These are phyloP conservation scores for Sigmodon hispidus DNA, from an alignment of 2,113 vertebrate species.

Conservation along the genomic window DNA sequence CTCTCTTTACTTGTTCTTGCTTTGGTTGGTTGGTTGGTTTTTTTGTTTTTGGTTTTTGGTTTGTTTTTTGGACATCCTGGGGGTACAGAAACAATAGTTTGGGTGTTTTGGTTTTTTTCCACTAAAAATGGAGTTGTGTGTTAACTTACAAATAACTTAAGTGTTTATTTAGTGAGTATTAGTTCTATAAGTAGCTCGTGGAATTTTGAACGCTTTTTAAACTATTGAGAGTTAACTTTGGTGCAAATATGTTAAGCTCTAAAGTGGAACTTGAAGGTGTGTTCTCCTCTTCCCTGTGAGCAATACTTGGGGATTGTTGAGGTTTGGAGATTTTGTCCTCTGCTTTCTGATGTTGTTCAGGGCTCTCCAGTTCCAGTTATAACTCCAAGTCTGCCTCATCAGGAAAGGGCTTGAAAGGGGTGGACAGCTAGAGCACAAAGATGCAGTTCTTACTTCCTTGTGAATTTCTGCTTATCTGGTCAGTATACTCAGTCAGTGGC, in stretches of 20 bases:
- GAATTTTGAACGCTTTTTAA: not conserved
- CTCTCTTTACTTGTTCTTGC: not conserved
- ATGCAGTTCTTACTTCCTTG: too few relatives aligned
- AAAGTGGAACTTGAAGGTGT: not conserved
- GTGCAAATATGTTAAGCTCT: not conserved
- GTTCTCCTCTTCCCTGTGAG: not conserved
- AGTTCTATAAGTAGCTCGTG: not conserved
- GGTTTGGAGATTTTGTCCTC: not conserved
- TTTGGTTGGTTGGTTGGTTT: too few relatives aligned
- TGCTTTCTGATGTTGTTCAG: not conserved
- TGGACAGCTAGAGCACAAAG: not conserved
- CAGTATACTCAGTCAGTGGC: not conserved
- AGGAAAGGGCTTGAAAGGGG: not conserved
- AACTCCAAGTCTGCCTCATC: not conserved
- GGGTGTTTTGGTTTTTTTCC: not conserved
- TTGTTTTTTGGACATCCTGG: not conserved
- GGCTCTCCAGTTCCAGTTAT: not conserved
- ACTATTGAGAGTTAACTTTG: not conserved
- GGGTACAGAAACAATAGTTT: not conserved
- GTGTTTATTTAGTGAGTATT: slow-evolving; percentile 5
- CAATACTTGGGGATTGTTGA: not conserved
- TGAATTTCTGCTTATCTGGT: not conserved
- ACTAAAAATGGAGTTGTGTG: not conserved
- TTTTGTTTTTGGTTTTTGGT: not conserved
- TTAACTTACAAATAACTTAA: too few relatives aligned